phyloP scores from a whole-genome alignment of 2,888 invertebrate species.

The Meiosimyza platycephala region DNA sequence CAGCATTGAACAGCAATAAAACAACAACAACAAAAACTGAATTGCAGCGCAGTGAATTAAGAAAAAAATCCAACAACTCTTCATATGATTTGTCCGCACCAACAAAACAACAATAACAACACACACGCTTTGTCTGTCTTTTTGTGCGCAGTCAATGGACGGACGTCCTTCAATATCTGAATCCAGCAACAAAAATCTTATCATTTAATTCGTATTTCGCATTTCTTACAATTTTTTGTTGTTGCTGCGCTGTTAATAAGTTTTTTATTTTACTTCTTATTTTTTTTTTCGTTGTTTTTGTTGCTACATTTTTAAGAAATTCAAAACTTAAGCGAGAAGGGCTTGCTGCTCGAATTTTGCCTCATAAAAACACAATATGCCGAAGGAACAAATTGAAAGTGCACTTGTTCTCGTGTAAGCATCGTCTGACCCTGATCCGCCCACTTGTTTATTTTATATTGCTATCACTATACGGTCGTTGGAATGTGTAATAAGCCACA shows the following conservation, averaged over 20 bases:
- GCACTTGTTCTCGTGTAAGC: no score
- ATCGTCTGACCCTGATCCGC: no score
- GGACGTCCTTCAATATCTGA: slow-evolving; percentile 51
- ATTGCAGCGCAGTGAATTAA: slow-evolving; percentile 18
- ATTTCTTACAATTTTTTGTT: slow-evolving; percentile 31
- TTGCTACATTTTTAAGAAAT: neutral
- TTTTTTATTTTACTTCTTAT: slow-evolving; percentile 17
- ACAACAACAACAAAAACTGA: slow-evolving; percentile 28
- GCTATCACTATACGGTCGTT: no score
- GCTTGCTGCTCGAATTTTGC: no score
- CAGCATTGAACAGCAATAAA: slow-evolving; percentile 37
- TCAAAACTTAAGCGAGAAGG: no score
- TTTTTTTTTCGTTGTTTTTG: slow-evolving; percentile 34
- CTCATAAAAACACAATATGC: no score
- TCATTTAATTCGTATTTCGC: slow-evolving; percentile 30
- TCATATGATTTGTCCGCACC: neutral
- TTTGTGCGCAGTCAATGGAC: slow-evolving; percentile 47
- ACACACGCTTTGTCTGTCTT: slow-evolving; percentile 13
- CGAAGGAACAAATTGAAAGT: no score
- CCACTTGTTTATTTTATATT: no score
- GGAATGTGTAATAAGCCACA: no score
- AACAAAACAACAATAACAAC: slow-evolving; percentile 4
- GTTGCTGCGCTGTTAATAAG: slow-evolving; percentile 9
- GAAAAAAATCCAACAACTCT: no score
- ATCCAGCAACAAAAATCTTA: slow-evolving; percentile 25